Conservation (phyloP, 2,888 invertebrate species). For the Microplitis manilae region DNA sequence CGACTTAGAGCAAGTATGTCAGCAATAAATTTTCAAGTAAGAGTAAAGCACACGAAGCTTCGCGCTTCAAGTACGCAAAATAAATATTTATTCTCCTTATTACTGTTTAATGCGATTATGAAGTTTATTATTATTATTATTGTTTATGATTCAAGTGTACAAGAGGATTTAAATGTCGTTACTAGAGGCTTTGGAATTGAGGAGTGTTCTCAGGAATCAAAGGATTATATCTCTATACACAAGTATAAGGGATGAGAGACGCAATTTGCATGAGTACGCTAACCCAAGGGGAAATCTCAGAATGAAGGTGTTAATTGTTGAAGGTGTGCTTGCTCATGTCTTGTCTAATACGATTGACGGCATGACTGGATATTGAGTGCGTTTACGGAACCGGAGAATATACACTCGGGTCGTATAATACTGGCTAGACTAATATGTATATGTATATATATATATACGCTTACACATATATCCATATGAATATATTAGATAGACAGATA, state of each 20-base stretch:
- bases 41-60: not conserved
- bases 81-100: not conserved
- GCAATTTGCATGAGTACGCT: conserved; percentile 55
- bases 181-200: conserved; percentile 22
- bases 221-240: conserved; percentile 27
- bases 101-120: not conserved
- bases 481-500: conserved; percentile 16
- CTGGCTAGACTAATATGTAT: conserved; percentile 7
- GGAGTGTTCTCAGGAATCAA: conserved; percentile 13
- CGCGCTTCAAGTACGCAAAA: not conserved
- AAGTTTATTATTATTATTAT: not conserved
- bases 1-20: not conserved
- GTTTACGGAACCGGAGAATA: conserved; percentile 6
- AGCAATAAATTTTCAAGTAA: not conserved
- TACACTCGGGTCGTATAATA: conserved; percentile 15
- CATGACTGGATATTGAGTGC: conserved; percentile 26
- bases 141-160: conserved; percentile 8
- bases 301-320: conserved; percentile 50
- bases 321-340: conserved; percentile 37
- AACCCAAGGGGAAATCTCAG: conserved; percentile 63
- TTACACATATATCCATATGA: not conserved
- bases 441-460: conserved; percentile 2
- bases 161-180: conserved; percentile 22
- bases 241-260: conserved; percentile 20
- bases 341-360: conserved; percentile 33